Conservation (phyloP, 2,113 vertebrate species). For the Galeopterus variegatus region DNA sequence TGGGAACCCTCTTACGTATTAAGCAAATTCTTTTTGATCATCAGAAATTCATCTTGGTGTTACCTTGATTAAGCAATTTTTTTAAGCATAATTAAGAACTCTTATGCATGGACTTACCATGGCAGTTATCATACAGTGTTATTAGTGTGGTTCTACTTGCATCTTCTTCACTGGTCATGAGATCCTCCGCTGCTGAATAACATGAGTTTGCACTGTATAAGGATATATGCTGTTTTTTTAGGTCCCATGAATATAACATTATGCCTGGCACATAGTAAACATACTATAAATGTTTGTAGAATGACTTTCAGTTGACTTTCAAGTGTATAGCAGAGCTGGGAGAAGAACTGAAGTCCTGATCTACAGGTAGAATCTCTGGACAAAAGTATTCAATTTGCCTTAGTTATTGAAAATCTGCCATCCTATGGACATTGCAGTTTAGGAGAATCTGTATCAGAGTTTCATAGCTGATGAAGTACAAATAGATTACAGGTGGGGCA, state of each 20-base stretch:
- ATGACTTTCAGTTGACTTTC: background rate
- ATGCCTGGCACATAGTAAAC: background rate
- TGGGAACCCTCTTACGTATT: background rate
- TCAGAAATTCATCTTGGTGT: background rate
- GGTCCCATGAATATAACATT: background rate
- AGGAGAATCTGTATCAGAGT: background rate
- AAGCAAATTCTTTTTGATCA: background rate
- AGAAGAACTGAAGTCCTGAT: background rate
- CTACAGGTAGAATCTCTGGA: background rate
- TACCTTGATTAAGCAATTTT: background rate
- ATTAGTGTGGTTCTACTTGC: background rate
- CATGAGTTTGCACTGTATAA: background rate
- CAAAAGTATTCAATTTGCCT: background rate
- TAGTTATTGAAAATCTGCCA: background rate
- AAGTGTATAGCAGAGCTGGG: background rate
- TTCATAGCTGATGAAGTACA: background rate
- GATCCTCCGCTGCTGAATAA: background rate
- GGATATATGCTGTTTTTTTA: background rate
- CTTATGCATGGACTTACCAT: background rate
- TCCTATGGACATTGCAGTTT: background rate
- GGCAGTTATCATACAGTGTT: background rate
- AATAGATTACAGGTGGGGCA: background rate
- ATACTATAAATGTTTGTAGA: background rate
- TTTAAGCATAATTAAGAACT: background rate
- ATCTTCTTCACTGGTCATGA: background rate